Percentiles rank a stretch among this genome's conserved stretches.
These are phyloP conservation scores for Listrodromus nycthemerus DNA, from an alignment of 2,888 invertebrate species.

Conservation along the genomic window DNA sequence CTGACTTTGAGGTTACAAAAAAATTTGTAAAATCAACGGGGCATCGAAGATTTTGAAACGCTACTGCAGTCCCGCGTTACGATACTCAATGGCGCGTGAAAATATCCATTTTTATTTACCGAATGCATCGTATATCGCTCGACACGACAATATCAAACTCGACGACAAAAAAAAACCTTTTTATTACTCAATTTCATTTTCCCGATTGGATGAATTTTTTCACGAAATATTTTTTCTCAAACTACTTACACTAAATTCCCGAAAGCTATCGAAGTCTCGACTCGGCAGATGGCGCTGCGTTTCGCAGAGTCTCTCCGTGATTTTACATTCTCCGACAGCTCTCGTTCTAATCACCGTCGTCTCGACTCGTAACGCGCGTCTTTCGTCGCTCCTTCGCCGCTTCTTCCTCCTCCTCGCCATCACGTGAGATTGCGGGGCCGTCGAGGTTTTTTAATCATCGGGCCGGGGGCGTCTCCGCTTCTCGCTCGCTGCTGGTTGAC, in stretches of 20 bases:
- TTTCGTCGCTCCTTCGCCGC: slow-evolving; percentile 26
- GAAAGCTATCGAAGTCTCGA: neutral
- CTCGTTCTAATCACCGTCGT: neutral
- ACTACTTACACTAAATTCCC: neutral
- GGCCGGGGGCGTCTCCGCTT: slow-evolving; percentile 53
- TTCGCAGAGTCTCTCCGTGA: neutral
- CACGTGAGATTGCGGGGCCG: slow-evolving; percentile 47
- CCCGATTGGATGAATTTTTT: neutral
- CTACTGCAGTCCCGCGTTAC: neutral
- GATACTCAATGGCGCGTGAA: neutral
- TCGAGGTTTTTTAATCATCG: slow-evolving; percentile 70
- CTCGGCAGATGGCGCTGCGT: neutral
- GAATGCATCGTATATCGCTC: neutral
- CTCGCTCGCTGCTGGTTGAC: slow-evolving; percentile 72
- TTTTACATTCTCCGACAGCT: neutral
- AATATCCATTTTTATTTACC: neutral
- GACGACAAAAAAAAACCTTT: neutral
- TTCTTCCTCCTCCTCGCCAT: slow-evolving; percentile 4
- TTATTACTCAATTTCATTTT: neutral
- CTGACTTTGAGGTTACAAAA: neutral
- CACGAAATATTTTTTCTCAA: neutral
- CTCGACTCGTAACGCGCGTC: slow-evolving; percentile 6
- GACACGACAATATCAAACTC: neutral
- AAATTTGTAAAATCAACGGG: neutral
- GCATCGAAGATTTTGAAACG: neutral